Conservation (phyloP, 2,113 vertebrate genomes). For the Myotis davidii region DNA sequence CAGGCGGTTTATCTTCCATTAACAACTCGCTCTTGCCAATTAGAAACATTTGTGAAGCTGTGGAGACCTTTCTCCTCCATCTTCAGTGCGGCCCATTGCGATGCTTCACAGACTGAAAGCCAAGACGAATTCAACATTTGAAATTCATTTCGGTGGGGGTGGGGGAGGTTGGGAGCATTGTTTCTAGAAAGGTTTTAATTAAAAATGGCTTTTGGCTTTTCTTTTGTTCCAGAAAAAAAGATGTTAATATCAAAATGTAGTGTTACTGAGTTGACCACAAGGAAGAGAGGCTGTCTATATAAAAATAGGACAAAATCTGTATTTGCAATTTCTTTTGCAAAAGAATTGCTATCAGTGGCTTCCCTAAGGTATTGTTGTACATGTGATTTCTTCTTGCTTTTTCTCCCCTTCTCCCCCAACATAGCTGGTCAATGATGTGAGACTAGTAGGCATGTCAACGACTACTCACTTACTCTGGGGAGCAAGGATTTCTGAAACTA, state of each 20-base stretch:
- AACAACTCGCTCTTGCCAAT: slow-evolving; percentile 63
- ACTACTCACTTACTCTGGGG: background rate
- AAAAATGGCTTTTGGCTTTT: slow-evolving; percentile 78
- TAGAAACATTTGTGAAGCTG: slow-evolving; percentile 75
- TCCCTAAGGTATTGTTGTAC: background rate
- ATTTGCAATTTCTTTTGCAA: background rate
- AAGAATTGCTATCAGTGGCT: background rate
- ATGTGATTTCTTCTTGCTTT: background rate
- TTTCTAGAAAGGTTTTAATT: slow-evolving; percentile 81
- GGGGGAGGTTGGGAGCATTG: slow-evolving; percentile 59
- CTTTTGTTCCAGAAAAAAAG: slow-evolving; percentile 74
- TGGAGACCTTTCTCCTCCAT: slow-evolving; percentile 63
- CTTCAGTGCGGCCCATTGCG: slow-evolving; percentile 66
- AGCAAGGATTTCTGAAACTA: background rate
- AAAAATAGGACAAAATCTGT: background rate
- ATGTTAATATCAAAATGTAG: slow-evolving; percentile 65
- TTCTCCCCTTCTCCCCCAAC: background rate
- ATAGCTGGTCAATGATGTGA: background rate
- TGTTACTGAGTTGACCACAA: slow-evolving; percentile 65
- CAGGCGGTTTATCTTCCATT: slow-evolving; percentile 55
- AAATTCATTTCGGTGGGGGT: slow-evolving; percentile 48
- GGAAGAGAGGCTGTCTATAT: slow-evolving; percentile 59
- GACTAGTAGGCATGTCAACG: background rate
- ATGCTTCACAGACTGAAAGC: slow-evolving; percentile 68
- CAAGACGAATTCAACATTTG: slow-evolving; percentile 74